phyloP scores from a whole-genome alignment of 1,140 invertebrate genomes.

The Pectinophora gossypiella region DNA sequence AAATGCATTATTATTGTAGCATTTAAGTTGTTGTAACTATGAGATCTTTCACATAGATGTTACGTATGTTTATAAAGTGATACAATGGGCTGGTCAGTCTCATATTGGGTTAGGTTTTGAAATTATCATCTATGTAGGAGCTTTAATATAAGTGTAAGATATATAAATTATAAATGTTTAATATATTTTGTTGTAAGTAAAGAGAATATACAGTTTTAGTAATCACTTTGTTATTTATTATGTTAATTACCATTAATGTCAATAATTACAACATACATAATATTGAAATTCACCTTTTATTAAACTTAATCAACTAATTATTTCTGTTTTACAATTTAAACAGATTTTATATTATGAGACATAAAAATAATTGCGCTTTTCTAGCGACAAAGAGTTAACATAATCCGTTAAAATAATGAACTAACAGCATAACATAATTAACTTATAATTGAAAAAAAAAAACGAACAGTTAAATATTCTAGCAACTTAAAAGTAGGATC shows the following conservation, averaged over 20 bases:
- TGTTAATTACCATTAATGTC: too few species aligned
- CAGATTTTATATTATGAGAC: too few species aligned
- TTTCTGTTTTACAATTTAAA: too few species aligned
- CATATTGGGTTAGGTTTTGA: slow-evolving; percentile 35
- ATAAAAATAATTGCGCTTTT: too few species aligned
- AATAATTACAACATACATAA: neutral
- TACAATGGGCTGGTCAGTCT: slow-evolving; percentile 49
- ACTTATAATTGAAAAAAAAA: too few species aligned
- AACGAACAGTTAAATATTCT: too few species aligned
- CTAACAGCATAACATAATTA: too few species aligned
- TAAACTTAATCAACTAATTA: too few species aligned
- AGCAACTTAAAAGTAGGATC: too few species aligned
- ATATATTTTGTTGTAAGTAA: slow-evolving; percentile 54
- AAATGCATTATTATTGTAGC: slow-evolving; percentile 6
- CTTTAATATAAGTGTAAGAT: slow-evolving; percentile 45
- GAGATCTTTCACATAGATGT: slow-evolving; percentile 6
- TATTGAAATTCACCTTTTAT: neutral
- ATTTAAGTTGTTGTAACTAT: slow-evolving; percentile 9
- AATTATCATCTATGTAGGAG: slow-evolving; percentile 39
- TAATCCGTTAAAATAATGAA: too few species aligned
- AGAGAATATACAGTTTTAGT: slow-evolving; percentile 36
- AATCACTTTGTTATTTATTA: slow-evolving; percentile 6
- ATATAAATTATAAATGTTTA: slow-evolving; percentile 45
- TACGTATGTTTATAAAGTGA: slow-evolving; percentile 36
- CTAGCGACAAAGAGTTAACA: too few species aligned